Percentiles rank a stretch among this genome's conserved stretches.
Evolutionary conservation across 2,888 invertebrate genomes (phyloP).

Genomic region (Abrostola tripartita): DNA sequence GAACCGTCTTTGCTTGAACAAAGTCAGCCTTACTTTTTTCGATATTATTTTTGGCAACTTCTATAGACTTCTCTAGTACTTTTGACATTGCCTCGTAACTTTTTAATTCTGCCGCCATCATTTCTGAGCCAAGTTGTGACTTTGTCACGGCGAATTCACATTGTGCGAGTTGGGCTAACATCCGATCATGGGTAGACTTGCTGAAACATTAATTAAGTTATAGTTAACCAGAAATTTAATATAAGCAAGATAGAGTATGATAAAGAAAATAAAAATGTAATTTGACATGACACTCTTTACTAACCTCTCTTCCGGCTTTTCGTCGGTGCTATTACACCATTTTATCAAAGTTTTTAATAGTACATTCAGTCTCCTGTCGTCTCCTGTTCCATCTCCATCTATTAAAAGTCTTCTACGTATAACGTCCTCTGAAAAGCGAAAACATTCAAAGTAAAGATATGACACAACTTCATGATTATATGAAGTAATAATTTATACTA

Average conservation of each 20-base stretch:
- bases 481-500: conserved; percentile 10
- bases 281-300: conserved; percentile 10
- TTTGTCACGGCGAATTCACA: conserved; percentile 96
- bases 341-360: conserved; percentile 94
- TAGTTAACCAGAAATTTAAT: neutral
- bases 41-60: conserved; percentile 93
- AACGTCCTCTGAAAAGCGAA: conserved; percentile 93
- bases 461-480: neutral
- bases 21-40: conserved; percentile 94
- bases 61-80: conserved; percentile 93
- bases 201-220: conserved; percentile 73
- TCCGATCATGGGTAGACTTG: conserved; percentile 92
- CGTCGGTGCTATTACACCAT: conserved; percentile 92
- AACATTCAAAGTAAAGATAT: neutral
- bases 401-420: conserved; percentile 96
- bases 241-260: neutral
- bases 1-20: conserved; percentile 94
- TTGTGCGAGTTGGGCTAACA: conserved; percentile 94
- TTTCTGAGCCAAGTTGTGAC: conserved; percentile 92
- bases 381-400: conserved; percentile 99
- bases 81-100: conserved; percentile 94
- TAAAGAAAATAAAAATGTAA: neutral
- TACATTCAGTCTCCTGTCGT: conserved; percentile 96
- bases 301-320: conserved; percentile 91
- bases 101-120: conserved; percentile 94